These are phyloP conservation scores for Tichodroma muraria DNA, from an alignment of 2,113 vertebrate species.

Conservation along the genomic window DNA sequence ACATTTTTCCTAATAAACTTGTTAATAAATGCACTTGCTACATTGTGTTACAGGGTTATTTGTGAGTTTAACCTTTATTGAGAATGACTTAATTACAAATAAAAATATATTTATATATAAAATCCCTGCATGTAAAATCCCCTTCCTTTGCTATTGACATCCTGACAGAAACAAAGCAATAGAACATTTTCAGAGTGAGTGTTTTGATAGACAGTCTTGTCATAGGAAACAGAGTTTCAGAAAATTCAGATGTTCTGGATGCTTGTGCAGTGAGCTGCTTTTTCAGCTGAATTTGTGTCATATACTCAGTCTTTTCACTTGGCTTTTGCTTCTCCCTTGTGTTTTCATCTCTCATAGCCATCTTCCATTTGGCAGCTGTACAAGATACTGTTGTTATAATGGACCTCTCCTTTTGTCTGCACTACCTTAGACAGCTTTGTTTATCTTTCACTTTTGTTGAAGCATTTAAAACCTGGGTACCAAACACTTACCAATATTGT, in stretches of 20 bases:
- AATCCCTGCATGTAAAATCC: constrained; percentile 72
- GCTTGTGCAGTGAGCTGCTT: background rate
- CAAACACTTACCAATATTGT: background rate
- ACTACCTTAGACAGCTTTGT: background rate
- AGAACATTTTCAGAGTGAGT: background rate
- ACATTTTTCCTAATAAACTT: background rate
- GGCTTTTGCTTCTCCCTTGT: background rate
- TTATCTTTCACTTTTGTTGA: background rate
- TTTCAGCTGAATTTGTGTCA: background rate
- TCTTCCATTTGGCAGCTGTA: background rate
- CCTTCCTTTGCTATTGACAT: constrained; percentile 38
- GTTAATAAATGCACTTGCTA: constrained; percentile 13
- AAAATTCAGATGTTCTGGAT: background rate
- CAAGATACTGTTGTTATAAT: background rate
- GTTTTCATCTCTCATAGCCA: background rate
- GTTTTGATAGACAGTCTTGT: background rate
- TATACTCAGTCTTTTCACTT: background rate
- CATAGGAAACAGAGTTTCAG: background rate
- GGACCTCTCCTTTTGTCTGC: background rate
- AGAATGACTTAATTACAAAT: constrained; percentile 72
- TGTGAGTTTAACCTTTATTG: constrained; percentile 64
- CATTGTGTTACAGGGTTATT: background rate
- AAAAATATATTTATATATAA: constrained; percentile 75
- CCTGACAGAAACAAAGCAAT: constrained; percentile 8
- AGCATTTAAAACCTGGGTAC: background rate